Base-by-base conservation (phyloP, 2,888 invertebrate species). In the Capitulum mitella region DNA sequence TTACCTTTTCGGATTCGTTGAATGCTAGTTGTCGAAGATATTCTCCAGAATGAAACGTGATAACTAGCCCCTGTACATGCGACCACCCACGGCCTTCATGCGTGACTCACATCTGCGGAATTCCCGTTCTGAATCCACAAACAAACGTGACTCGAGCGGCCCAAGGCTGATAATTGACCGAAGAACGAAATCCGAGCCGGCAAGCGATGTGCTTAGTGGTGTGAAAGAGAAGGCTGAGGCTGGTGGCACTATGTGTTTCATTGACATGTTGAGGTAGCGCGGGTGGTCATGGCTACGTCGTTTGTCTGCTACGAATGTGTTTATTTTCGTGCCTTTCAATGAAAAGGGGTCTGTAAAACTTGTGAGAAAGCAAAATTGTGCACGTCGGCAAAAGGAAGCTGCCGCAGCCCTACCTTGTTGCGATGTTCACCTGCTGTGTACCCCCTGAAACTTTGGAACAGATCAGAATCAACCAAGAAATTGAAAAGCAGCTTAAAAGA, bases 401-500 rank as follows among this genome's bases (percentile, higher is more conserved):
- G 58, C 58, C 58, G n/a, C 58, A 58, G 58, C 58, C 58, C n/a
- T 58, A 58, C 58, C 58, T 3, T 29, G n/a, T 29, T 58, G 29
- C 58, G 58, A 58, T 58, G 58, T 58, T 58, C 58, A 58, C 58
- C 29, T 99, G 99, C 92, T 99, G 98, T 91, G 92, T 98, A 90
- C 97, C 97, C 88, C 99, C 99, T 90, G 99, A 99, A 91, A 98
- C 98, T 89, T 97, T 98, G 90, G 99, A 99, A 91, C 99, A 99
- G 90, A 98, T 98, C 91, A 92, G 99, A 88, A 99, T 99, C 89
- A 99, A 99, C 90, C 97, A 98, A 89, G 99, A 99, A 91, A 99
- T 99, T 88, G 99, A 99, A 89, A 92, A 97, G 88, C 98, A 99
- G 90, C 91, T 99, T 87, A 92, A 97, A 87, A 93, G 97, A 89